Base-by-base conservation (phyloP, 2,797 vertebrate genomes). In the Danio choprae region DNA sequence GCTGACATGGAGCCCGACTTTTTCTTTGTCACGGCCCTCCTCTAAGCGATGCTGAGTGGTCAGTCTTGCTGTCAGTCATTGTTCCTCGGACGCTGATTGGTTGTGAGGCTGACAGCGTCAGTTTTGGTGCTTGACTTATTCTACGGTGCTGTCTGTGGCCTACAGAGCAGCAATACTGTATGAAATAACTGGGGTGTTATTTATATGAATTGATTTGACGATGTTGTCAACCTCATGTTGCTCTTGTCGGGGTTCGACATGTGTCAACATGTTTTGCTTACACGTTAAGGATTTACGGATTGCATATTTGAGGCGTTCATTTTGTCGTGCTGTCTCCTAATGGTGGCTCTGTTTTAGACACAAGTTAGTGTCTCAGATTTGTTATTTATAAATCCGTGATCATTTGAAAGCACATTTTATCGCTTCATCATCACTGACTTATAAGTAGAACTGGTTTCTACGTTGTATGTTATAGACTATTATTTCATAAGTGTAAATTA, bases 1-100 rank as follows among this genome's bases (percentile, higher is more conserved):
- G 89, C 91, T 91, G 90, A 91, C 91, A 90, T 88, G 87, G 87
- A 90, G 86, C 87, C 88, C 88, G 87, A 89, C 88, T 90, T 88
- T 80, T 90, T 87, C 88, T 87, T 80, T 72, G 51, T 72, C 74
- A 38, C 82, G 88, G 9, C 87, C 93, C 92, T 84, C 93, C 89
- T 85, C 72, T 71, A 73, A 4, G 20, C 55, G 41, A 41, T 85
- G n/a, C 5, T 67, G 90, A 89, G 90, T 93, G 91, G 92, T 62
- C 68, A 48, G 0, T 62, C 5, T 22, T 51, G 48, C 4, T 89
- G 91, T 90, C 91, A 46, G 75, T 91, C 79, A 87, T n/a, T 1
- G 0, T 48, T 3, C 29, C 53, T n/a, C 18, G 83, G 68, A 74
- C 80, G 16, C 4, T 89, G 92, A 94, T 94, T 94, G 91, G 94